These are phyloP conservation scores for Lasioglossum morio DNA, from an alignment of 2,888 invertebrate genomes.

Conservation along the genomic window DNA sequence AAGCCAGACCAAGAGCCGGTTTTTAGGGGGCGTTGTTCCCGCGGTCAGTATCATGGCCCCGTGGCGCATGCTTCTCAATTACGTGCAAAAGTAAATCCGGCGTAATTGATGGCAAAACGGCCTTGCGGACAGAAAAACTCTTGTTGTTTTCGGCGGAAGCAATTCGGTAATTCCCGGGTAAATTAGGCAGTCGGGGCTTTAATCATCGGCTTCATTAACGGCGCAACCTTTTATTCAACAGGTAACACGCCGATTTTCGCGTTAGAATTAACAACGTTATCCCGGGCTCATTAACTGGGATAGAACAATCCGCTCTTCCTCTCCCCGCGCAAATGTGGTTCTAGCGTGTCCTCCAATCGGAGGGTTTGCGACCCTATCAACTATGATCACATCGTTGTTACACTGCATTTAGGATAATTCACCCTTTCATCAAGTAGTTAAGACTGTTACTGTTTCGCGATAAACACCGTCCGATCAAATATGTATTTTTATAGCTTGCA, in stretches of 20 bases:
- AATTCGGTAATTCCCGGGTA: conserved; percentile 65
- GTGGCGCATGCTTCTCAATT: conserved; percentile 39
- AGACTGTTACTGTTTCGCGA: neutral
- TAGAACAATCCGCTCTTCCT: neutral
- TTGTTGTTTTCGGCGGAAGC: conserved; percentile 38
- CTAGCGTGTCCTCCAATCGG: conserved; percentile 11
- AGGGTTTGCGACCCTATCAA: neutral
- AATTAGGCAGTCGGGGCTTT: conserved; percentile 55
- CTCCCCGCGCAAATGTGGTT: neutral
- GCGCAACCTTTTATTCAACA: conserved; percentile 65
- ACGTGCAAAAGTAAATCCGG: conserved; percentile 51
- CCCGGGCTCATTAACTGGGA: conserved; percentile 51
- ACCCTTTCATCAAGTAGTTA: neutral
- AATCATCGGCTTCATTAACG: conserved; percentile 67
- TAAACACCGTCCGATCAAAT: neutral
- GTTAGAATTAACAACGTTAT: conserved; percentile 64
- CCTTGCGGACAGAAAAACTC: conserved; percentile 17
- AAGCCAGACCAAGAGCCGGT: neutral
- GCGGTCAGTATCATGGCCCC: conserved; percentile 28
- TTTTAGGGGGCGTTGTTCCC: conserved; percentile 26
- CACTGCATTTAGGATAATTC: conserved; percentile 7
- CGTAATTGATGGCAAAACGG: conserved; percentile 49
- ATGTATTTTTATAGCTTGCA: neutral
- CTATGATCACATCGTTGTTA: conserved; percentile 11
- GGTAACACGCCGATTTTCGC: conserved; percentile 61